Percentiles rank a stretch among this genome's conserved stretches.
phyloP scores from a whole-genome alignment of 2,888 invertebrate species.

The Lobophora halterata region DNA sequence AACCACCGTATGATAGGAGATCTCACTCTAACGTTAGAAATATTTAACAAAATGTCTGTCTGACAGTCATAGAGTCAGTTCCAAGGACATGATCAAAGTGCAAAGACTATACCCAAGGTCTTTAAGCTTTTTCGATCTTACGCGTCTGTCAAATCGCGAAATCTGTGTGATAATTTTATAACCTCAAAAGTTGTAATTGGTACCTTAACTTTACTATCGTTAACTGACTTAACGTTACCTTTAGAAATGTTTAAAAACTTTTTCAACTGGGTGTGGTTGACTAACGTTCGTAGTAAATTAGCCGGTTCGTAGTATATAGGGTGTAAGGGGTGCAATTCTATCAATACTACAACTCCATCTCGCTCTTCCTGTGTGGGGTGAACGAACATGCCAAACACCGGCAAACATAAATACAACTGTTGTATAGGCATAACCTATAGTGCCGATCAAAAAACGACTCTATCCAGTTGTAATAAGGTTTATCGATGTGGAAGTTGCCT shows the following conservation, averaged over 20 bases:
- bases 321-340: no score
- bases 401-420: no score
- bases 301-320: constrained; percentile 2
- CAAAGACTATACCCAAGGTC: constrained; percentile 2
- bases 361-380: no score
- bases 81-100: no score
- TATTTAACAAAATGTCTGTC: constrained; percentile 7
- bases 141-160: constrained; percentile 1
- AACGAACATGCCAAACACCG: no score
- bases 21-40: constrained; percentile 6
- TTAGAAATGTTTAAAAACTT: constrained; percentile 4
- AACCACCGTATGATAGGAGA: constrained; percentile 4
- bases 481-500: no score
- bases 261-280: constrained; percentile 1
- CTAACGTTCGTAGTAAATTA: background rate
- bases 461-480: no score
- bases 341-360: no score
- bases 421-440: no score
- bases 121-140: constrained; percentile 2
- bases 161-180: background rate
- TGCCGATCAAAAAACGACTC: no score
- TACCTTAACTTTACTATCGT: background rate
- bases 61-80: constrained; percentile 9
- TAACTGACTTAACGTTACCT: background rate
- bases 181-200: background rate